These are phyloP conservation scores for Elephantulus edwardii DNA, from an alignment of 2,113 vertebrate genomes.

Conservation along the genomic window DNA sequence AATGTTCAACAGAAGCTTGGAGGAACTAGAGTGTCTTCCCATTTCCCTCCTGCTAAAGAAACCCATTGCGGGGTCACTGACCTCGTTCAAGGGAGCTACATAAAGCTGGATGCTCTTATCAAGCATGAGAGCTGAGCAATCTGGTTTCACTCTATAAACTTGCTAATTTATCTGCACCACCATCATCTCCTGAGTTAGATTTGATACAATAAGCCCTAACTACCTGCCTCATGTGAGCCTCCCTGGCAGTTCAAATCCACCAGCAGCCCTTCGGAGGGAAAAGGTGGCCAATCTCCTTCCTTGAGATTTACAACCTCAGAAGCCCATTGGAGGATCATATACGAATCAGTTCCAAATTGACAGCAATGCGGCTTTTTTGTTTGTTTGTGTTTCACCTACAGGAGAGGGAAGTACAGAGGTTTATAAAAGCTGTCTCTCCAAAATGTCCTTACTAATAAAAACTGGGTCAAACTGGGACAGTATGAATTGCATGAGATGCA, in stretches of 20 bases:
- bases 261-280: too few species aligned
- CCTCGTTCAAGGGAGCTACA: background rate
- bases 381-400: background rate
- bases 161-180: background rate
- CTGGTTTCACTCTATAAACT: background rate
- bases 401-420: background rate
- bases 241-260: too few species aligned
- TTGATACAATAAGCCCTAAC: background rate
- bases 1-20: background rate
- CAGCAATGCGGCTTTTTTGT: too few species aligned
- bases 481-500: background rate
- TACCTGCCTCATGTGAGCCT: background rate
- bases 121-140: background rate
- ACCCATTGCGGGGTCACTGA: background rate
- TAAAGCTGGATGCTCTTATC: background rate
- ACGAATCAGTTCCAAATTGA: too few species aligned
- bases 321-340: too few species aligned
- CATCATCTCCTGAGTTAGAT: constrained; percentile 9
- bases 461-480: background rate
- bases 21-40: background rate
- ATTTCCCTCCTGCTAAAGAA: background rate
- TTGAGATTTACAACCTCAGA: too few species aligned
- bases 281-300: too few species aligned
- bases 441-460: background rate
- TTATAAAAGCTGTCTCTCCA: background rate